phyloP scores from a whole-genome alignment of 2,888 invertebrate genomes.

The Latrodectus elegans region DNA sequence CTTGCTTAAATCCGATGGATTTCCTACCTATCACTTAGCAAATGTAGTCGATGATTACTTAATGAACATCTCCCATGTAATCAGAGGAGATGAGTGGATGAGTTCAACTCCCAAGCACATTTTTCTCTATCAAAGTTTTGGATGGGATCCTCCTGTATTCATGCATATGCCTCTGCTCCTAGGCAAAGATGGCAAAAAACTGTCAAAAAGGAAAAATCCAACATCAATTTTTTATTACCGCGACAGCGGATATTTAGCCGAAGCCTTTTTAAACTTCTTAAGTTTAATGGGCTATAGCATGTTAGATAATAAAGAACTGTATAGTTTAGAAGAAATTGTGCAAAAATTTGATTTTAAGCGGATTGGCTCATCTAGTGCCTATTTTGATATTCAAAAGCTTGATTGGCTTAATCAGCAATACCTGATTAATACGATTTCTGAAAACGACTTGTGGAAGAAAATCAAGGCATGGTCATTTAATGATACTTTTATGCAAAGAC shows the following conservation, averaged over 20 bases:
- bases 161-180: constrained; percentile 94
- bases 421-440: no score
- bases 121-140: constrained; percentile 87
- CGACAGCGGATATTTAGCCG: neutral
- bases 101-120: constrained; percentile 96
- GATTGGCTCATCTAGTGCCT: neutral
- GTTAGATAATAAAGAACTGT: neutral
- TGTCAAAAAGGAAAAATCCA: no score
- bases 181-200: neutral
- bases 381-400: neutral
- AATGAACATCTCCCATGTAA: constrained; percentile 94
- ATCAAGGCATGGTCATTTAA: no score
- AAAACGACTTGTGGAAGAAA: no score
- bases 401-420: constrained; percentile 2
- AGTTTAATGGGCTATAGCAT: constrained; percentile 1
- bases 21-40: constrained; percentile 97
- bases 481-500: no score
- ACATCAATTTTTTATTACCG: neutral
- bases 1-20: constrained; percentile 93
- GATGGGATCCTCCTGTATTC: constrained; percentile 89
- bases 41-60: constrained; percentile 97
- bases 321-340: neutral
- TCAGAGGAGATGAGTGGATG: constrained; percentile 96
- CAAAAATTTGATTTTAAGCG: neutral
- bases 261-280: constrained; percentile 8